A percentile compares a stretch with the other conserved stretches of the same genome.
These are phyloP conservation scores for Pluvialis apricaria DNA, from an alignment of 2,113 vertebrate species.

Conservation along the genomic window DNA sequence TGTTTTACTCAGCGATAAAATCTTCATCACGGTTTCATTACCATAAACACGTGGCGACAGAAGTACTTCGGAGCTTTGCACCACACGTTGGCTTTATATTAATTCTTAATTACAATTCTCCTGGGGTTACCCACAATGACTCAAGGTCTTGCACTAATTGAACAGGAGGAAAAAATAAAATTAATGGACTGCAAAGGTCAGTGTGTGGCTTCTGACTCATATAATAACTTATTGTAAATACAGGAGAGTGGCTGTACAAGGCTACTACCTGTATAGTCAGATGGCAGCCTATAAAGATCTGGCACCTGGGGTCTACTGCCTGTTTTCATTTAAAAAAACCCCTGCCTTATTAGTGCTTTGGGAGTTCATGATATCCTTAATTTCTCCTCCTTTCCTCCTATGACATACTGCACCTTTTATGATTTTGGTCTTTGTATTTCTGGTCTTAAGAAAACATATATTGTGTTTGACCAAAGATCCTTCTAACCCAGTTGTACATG, in stretches of 20 bases:
- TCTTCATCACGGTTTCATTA: conserved; percentile 52
- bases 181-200: conserved; percentile 62
- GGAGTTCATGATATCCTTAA: background rate
- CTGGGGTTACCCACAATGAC: conserved; percentile 23
- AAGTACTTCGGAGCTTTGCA: conserved; percentile 16
- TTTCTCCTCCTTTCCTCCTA: background rate
- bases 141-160: conserved; percentile 59
- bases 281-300: background rate
- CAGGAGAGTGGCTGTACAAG: background rate
- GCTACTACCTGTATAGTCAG: background rate
- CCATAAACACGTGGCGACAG: conserved; percentile 1
- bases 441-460: background rate
- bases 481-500: background rate
- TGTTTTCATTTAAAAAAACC: background rate
- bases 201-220: conserved; percentile 16
- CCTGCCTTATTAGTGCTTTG: background rate
- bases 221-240: conserved; percentile 18
- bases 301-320: background rate
- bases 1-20: conserved; percentile 49
- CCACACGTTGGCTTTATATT: background rate
- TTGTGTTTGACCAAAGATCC: background rate
- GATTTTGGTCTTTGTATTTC: background rate
- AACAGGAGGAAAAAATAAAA: conserved; percentile 58
- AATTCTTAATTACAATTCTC: conserved; percentile 44
- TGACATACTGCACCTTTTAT: background rate